phyloP scores from a whole-genome alignment of 2,797 vertebrate genomes.

The Alcedo quadribrachys region DNA sequence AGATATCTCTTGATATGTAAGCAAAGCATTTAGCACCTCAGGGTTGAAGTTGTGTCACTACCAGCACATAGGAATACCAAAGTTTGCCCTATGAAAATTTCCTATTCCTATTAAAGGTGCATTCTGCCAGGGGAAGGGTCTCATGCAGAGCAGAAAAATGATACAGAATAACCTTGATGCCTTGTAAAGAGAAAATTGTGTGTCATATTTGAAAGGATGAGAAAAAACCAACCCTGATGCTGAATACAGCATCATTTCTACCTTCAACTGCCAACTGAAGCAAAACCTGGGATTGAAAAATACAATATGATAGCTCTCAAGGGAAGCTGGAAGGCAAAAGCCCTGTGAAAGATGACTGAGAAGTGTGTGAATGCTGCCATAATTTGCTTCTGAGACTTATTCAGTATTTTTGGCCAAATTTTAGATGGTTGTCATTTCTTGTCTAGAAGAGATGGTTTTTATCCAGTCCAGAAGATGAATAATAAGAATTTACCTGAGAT shows the following conservation, averaged over 20 bases:
- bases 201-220: not conserved
- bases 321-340: not conserved
- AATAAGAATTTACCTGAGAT: conserved; percentile 86
- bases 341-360: not conserved
- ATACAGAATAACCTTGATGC: not conserved
- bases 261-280: not conserved
- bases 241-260: not conserved
- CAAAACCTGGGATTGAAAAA: not conserved
- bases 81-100: not conserved
- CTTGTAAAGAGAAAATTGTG: not conserved
- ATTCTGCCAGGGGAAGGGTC: not conserved
- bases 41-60: not conserved
- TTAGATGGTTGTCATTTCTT: not conserved
- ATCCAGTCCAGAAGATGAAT: not conserved
- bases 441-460: not conserved
- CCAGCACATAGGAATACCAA: not conserved
- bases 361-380: not conserved
- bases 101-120: not conserved
- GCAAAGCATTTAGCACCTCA: not conserved
- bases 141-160: not conserved
- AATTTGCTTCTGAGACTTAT: not conserved
- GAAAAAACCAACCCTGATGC: not conserved
- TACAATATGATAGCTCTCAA: not conserved
- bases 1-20: not conserved
- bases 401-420: not conserved